These are phyloP conservation scores for Ichneumoninae sp. DNA, from an alignment of 2,888 invertebrate genomes.

Conservation along the genomic window DNA sequence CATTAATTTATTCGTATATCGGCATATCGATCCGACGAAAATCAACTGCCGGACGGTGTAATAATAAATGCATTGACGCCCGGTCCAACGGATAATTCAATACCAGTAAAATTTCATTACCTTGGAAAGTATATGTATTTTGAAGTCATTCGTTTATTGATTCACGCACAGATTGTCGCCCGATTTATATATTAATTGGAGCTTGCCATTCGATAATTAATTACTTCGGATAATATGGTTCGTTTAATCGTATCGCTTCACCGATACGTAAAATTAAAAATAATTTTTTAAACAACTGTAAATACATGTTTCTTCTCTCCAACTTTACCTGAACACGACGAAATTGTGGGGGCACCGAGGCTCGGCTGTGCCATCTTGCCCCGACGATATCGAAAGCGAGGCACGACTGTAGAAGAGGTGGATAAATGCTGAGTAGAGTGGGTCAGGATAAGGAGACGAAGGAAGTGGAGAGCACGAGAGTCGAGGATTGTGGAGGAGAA, in stretches of 20 bases:
- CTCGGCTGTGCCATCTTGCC: constrained; percentile 14
- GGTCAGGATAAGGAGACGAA: constrained; percentile 41
- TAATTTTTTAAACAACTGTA: not conserved
- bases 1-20: not conserved
- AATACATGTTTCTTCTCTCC: no score
- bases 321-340: not conserved
- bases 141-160: not conserved
- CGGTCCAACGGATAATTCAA: not conserved
- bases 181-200: not conserved
- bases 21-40: not conserved
- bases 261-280: not conserved
- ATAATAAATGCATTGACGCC: not conserved
- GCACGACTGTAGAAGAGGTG: constrained; percentile 29
- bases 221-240: not conserved
- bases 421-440: constrained; percentile 30
- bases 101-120: not conserved
- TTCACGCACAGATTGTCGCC: not conserved
- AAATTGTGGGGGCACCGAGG: not conserved
- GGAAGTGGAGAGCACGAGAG: constrained; percentile 34
- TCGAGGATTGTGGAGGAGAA: constrained; percentile 65
- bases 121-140: not conserved
- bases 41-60: not conserved
- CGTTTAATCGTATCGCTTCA: not conserved
- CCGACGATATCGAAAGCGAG: constrained; percentile 23
- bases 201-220: not conserved